These are phyloP conservation scores for Lagopus leucura DNA, from an alignment of 2,113 vertebrate genomes.

Conservation along the genomic window DNA sequence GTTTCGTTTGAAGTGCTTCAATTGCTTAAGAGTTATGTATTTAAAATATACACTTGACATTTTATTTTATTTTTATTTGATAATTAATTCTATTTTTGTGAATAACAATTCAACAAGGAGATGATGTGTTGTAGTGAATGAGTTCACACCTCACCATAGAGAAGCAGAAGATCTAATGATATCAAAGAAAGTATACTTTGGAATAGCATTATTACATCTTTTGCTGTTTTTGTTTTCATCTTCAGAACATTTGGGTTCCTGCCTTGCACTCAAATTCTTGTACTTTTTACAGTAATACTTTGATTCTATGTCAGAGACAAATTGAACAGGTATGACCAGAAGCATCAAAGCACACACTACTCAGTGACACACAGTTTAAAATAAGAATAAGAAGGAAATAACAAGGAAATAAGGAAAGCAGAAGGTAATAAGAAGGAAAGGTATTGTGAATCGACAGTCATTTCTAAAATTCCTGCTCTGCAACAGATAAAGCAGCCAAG, in stretches of 20 bases:
- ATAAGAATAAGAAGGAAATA: background rate
- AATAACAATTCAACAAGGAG: background rate
- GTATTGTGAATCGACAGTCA: accelerated
- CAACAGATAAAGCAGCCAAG: background rate
- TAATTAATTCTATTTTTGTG: background rate
- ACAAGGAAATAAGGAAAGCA: background rate
- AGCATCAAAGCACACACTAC: background rate
- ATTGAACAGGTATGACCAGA: background rate
- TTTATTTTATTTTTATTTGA: background rate
- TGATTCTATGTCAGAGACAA: background rate
- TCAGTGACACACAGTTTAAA: background rate
- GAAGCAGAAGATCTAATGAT: background rate
- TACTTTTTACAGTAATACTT: background rate
- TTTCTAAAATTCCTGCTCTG: background rate
- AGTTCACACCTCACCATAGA: background rate
- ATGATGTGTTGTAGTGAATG: background rate
- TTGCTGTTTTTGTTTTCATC: background rate
- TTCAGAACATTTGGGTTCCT: background rate
- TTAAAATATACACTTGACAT: background rate
- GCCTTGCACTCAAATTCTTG: background rate
- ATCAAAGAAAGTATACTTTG: background rate
- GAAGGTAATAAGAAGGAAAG: background rate
- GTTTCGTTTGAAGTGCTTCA: background rate
- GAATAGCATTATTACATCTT: background rate
- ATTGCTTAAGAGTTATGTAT: background rate